These are phyloP conservation scores for Phania funesta DNA, from an alignment of 2,888 invertebrate genomes.

Conservation along the genomic window DNA sequence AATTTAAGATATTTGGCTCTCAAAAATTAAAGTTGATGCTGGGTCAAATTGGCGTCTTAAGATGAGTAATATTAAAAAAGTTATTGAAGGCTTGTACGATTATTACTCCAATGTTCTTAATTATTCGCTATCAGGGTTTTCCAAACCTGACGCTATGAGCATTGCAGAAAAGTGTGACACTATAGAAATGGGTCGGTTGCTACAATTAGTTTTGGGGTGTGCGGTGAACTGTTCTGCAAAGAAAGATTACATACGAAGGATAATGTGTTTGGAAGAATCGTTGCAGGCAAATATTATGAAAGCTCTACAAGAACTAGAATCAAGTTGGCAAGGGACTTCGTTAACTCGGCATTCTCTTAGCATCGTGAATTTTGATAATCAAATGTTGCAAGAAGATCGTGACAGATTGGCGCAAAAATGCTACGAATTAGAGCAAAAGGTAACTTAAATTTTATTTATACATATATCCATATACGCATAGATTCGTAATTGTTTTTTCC, in stretches of 20 bases:
- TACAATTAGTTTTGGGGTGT: constrained; percentile 95
- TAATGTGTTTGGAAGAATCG: constrained; percentile 95
- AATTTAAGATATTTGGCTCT: constrained; percentile 84
- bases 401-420: constrained; percentile 92
- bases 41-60: constrained; percentile 91
- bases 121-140: constrained; percentile 89
- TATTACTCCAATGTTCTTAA: constrained; percentile 93
- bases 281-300: constrained; percentile 97
- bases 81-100: constrained; percentile 87
- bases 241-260: constrained; percentile 94
- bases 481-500: no score
- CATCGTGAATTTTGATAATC: constrained; percentile 83
- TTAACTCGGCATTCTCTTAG: constrained; percentile 77
- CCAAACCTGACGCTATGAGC: constrained; percentile 92
- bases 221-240: constrained; percentile 96
- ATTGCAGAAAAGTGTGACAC: constrained; percentile 91
- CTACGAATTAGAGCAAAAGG: constrained; percentile 91
- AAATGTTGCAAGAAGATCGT: constrained; percentile 88
- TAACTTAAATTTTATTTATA: constrained; percentile 40
- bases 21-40: constrained; percentile 92
- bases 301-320: constrained; percentile 92
- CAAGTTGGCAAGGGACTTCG: constrained; percentile 82
- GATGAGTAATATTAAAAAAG: constrained; percentile 87
- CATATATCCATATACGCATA: no score
- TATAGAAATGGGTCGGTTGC: constrained; percentile 90